These are phyloP conservation scores for Hycleus cichorii DNA, from an alignment of 1,140 invertebrate species.

Conservation along the genomic window DNA sequence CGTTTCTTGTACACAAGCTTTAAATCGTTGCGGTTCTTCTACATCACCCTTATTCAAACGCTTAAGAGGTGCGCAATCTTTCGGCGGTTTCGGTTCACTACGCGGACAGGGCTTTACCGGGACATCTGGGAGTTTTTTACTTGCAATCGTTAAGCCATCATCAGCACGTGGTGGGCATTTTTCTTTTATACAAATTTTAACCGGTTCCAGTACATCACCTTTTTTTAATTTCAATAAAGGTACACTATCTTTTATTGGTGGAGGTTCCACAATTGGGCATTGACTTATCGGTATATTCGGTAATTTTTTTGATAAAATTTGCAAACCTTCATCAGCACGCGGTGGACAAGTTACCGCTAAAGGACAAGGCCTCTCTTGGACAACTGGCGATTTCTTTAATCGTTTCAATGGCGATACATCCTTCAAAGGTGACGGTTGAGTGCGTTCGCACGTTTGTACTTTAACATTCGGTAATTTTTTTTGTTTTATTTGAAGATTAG, in stretches of 20 bases:
- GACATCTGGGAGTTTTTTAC: constrained; percentile 9
- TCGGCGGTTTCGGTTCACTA: constrained; percentile 14
- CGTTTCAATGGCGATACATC: constrained; percentile 4
- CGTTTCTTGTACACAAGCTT: constrained; percentile 1
- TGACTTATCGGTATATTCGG: constrained; percentile 1
- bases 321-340: constrained; percentile 5
- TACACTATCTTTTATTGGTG: background rate
- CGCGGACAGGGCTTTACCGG: background rate
- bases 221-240: background rate
- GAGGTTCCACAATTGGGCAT: constrained; percentile 15
- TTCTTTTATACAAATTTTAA: constrained; percentile 5
- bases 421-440: background rate
- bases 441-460: background rate
- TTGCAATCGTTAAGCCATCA: constrained; percentile 6
- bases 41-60: constrained; percentile 2
- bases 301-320: background rate
- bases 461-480: background rate
- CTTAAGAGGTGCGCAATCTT: background rate
- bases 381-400: background rate
- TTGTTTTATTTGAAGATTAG: background rate
- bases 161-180: constrained; percentile 8
- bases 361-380: background rate
- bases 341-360: background rate
- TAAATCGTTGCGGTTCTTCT: background rate
- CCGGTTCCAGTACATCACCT: background rate